Conservation (phyloP, 2,888 invertebrate species). For the Pachydiplax longipennis region DNA sequence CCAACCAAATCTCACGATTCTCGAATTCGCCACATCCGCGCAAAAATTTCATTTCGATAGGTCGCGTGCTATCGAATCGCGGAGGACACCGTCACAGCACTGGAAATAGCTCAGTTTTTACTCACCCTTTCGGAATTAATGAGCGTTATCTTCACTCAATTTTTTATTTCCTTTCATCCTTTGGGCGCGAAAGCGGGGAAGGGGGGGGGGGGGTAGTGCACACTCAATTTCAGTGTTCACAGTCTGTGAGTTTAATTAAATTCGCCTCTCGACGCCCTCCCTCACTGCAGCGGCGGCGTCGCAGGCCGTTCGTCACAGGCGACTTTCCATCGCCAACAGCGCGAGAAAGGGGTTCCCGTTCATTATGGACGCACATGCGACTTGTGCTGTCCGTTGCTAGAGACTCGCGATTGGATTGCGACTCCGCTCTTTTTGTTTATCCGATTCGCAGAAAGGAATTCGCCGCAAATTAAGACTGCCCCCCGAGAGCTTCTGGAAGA, state of each 20-base stretch:
- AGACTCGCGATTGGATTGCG: no score
- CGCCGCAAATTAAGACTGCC: no score
- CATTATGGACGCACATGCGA: not conserved
- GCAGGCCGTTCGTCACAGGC: constrained; percentile 5
- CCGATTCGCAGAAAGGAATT: no score
- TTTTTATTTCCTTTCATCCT: not conserved
- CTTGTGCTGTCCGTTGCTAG: not conserved
- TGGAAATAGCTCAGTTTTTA: not conserved
- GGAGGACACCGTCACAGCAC: not conserved
- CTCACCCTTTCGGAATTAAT: constrained; percentile 38
- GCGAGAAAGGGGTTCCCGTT: not conserved
- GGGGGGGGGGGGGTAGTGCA: not conserved
- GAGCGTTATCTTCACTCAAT: constrained; percentile 11
- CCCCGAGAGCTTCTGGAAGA: no score
- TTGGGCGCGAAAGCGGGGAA: not conserved
- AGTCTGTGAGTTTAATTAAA: constrained; percentile 44
- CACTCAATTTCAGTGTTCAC: constrained; percentile 41
- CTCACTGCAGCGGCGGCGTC: not conserved
- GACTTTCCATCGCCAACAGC: constrained; percentile 12
- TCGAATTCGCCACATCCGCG: not conserved
- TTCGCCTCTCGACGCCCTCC: not conserved
- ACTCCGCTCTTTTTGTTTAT: no score
- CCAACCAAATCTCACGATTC: not conserved
- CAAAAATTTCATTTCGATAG: not conserved
- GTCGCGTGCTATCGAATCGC: not conserved